A percentile compares a stretch with the other conserved stretches of the same genome.
Conservation (phyloP, 2,797 vertebrate genomes). For the Tiaroga cobitis region DNA sequence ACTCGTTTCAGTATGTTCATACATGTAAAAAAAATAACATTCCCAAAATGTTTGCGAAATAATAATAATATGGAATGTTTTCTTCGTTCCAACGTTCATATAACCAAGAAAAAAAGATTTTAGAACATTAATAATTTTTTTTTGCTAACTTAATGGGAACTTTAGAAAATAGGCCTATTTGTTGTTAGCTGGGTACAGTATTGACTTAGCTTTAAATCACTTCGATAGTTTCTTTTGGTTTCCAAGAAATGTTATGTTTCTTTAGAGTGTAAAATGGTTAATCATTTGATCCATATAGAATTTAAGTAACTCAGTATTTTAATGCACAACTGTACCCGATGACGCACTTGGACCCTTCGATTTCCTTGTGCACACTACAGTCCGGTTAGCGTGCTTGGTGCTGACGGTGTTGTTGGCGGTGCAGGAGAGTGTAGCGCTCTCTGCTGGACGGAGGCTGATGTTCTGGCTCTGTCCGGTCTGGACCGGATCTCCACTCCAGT, state of each 20-base stretch:
- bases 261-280: neutral
- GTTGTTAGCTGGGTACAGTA: neutral
- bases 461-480: neutral
- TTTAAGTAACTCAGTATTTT: neutral
- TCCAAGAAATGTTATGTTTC: no score
- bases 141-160: no score
- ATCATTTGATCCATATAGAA: neutral
- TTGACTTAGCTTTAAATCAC: neutral
- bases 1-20: no score
- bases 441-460: neutral
- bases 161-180: no score
- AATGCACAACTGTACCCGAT: neutral
- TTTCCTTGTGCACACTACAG: constrained; percentile 36
- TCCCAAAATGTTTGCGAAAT: no score
- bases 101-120: no score
- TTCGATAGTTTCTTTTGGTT: neutral
- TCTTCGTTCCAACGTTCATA: rapidly evolving
- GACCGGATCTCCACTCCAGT: constrained; percentile 39
- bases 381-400: rapidly evolving
- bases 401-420: neutral
- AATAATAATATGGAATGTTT: no score
- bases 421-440: constrained; percentile 54
- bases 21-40: no score
- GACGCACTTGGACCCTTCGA: rapidly evolving
- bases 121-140: no score